Base-by-base conservation (phyloP, 2,888 invertebrate species). In the Plagodis dolabraria region DNA sequence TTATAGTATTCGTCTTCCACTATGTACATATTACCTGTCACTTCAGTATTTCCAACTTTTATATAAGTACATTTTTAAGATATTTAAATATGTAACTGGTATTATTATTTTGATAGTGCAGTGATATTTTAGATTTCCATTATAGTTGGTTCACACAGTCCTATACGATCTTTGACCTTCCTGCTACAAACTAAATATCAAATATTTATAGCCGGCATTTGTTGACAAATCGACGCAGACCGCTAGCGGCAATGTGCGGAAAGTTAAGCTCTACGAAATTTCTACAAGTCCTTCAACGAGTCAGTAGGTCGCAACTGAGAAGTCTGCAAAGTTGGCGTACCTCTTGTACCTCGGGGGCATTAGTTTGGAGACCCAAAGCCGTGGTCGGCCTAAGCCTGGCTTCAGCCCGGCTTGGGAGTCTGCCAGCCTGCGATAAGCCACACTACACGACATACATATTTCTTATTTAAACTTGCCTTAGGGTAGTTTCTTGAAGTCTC, bases 381-480 rank as follows among this genome's bases (percentile, higher is more conserved):
- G 80, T 72, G 79, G 82, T 79, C 74, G 76, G 77, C 70, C 65
- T 68, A 75, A 77, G 72, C 72, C 72, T 63, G 69, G 70, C 70
- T 75, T 69, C 70, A 67, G 68, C 76, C 65, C 67, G 68, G 53
- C 72, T 82, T 82, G 84, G 84, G 75, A 66, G 77, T 66, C 80
- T 83, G 82, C 82, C 83, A 83, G 73, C 62, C 67, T 59, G 68
- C 73, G 83, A 83, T 83, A 77, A 79, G 75, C 71, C 60, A 72
- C 77, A 74, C 69, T 73, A 78, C 75, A 72, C 76, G 71, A 77
- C 69, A 70, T 75, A 81, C 75, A 74, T 82, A 77, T 78, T 79
- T 80, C 79, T 79, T 81, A 75, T 72, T 76, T 71, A 77, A 71
- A 70, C 73, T 57, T 63, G 64, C 59, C 70, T 70, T 61, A 57